Evolutionary conservation across 2,797 vertebrate species (phyloP), one percentile per base, ranked within the genome.

Genomic region (Anabas testudineus): DNA sequence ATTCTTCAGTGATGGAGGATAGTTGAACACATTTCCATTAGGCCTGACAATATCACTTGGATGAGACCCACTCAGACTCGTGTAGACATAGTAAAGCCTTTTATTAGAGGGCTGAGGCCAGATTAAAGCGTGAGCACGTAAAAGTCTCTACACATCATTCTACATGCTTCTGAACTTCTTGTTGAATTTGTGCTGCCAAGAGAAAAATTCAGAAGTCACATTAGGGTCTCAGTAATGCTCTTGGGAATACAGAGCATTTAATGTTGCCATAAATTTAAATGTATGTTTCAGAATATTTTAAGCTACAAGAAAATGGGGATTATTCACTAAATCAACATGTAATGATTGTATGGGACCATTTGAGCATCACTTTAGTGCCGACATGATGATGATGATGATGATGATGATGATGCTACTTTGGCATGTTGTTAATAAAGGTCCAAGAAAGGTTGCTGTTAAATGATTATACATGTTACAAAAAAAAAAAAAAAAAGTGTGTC

Each of bases 11-110:
- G 8, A 10, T 10, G 41, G 41, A 42, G 2, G 41, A 42, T n/a
- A 18, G 41, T 18, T 42, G 41, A 42, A 18, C 41, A 42, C 41
- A 7, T 42, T 42, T 16, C n/a, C 43, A 37, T 71, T 65, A 69
- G 34, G 45, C 59, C 22, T 57, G 56, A 78, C 66, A 63, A 32
- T 53, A 46, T 81, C 28, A 59, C 75, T 78, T 48, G 43, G 47
- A 63, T 49, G 18, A 59, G 41, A 66, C 43, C 53, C 45, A 21
- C 26, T 21, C 36, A 2, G 30, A 47, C 24, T 57, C 24, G 30
- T 16, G 26, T 47, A 62, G 47, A 52, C 52, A 51, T 36, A 67
- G 52, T 13, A 14, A 41, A 69, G 47, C 28, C 28, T 55, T 70
- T 77, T 53, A 65, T 68, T 42, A 54, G 72, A 64, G 41, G 21